Evolutionary conservation across 2,797 vertebrate genomes (phyloP), one percentile per base, ranked within the genome.

Genomic region (Oophaga sylvatica): DNA sequence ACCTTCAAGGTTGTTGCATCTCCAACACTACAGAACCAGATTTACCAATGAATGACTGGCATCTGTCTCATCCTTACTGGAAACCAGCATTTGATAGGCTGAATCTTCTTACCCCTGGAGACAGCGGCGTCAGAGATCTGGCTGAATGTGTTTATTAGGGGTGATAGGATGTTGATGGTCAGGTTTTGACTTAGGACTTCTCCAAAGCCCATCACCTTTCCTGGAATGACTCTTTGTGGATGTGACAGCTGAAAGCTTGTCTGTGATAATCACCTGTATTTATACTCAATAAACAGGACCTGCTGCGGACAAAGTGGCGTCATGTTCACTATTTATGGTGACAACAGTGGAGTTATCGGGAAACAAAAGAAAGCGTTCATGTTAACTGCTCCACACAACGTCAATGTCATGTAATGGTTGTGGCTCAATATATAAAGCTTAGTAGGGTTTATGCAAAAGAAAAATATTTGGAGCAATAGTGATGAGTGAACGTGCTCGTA

Each of bases 321-420:
- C 63, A 2, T 65, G 79, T 26, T 67, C 22, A 48, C 17, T 87
- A 56, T 87, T 87, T 87, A 57, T 79, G 67, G 73, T 83, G 81
- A 83, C 80, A 87, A 87, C 86, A 83, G 6, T 12, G 41, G 57
- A 87, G 73, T 68, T 82, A 80, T 87, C 60, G 82, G 85, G 22
- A 87, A 68, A 83, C 86, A 87, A 48, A 57, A 35, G 48, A 67
- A 29, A 29, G 63, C 62, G 35, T 78, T 83, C 75, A 65, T 10
- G 16, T 59, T 65, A 84, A 87, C 53, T 31, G 67, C 63, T 70
- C 15, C 62, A 83, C 35, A 87, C 68, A 62, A 1, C 41, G 63
- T 31, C 71, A 87, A 82, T 57, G 29, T 35, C 45, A 68, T 15
- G 29, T 17, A 5, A 83, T 83, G 35, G 81, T 80, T 79, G 70